Percentiles rank a stretch among this genome's conserved stretches.
Evolutionary conservation across 2,888 invertebrate genomes (phyloP).

Genomic region (Pandemis cinnamomeana): DNA sequence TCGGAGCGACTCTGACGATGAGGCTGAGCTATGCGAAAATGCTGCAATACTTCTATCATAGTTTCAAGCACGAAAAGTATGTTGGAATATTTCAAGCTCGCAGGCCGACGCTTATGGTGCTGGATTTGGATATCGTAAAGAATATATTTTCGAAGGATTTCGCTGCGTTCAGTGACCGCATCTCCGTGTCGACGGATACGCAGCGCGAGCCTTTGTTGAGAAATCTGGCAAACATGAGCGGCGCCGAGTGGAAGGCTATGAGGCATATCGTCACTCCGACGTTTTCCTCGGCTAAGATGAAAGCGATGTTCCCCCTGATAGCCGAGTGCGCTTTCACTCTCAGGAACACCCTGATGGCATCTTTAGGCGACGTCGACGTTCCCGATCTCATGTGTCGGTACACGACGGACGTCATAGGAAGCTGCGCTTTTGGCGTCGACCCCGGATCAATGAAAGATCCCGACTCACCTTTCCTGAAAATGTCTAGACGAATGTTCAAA

Average conservation of each 20-base stretch:
- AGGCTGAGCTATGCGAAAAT: slow-evolving; percentile 71
- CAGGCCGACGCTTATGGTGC: slow-evolving; percentile 73
- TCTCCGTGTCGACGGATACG: slow-evolving; percentile 73
- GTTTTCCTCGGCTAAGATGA: slow-evolving; percentile 81
- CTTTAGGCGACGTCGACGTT: slow-evolving; percentile 65
- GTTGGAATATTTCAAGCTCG: slow-evolving; percentile 79
- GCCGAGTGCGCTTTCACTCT: slow-evolving; percentile 72
- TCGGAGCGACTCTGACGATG: slow-evolving; percentile 75
- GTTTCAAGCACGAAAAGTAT: slow-evolving; percentile 66
- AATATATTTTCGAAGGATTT: slow-evolving; percentile 71
- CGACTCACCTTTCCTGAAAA: slow-evolving; percentile 74
- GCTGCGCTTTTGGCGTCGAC: slow-evolving; percentile 78
- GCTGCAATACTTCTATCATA: slow-evolving; percentile 71
- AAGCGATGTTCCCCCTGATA: slow-evolving; percentile 79
- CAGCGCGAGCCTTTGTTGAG: slow-evolving; percentile 75
- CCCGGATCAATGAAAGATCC: slow-evolving; percentile 71
- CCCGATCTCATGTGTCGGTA: slow-evolving; percentile 72
- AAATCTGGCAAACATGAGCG: slow-evolving; percentile 78
- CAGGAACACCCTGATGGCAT: slow-evolving; percentile 56
- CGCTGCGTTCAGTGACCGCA: slow-evolving; percentile 71
- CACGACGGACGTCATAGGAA: slow-evolving; percentile 79
- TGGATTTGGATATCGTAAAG: slow-evolving; percentile 73
- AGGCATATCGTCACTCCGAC: slow-evolving; percentile 76
- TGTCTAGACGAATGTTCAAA: slow-evolving; percentile 79
- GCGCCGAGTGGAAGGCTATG: slow-evolving; percentile 79